phyloP scores from a whole-genome alignment of 2,113 vertebrate genomes.

The Myrmophylax atrothorax region DNA sequence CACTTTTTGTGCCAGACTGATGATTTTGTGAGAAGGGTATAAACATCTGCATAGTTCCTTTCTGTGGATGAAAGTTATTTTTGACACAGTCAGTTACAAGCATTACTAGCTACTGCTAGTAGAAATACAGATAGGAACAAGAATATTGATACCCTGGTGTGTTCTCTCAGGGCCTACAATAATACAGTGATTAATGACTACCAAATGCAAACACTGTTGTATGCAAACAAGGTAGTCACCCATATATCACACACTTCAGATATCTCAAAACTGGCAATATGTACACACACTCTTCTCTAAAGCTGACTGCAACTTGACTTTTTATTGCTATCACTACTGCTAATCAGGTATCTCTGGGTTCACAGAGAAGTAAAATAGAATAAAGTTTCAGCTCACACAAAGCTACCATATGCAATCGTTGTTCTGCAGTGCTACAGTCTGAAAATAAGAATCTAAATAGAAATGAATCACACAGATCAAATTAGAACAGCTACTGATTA shows the following conservation, averaged over 20 bases:
- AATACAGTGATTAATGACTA: neutral
- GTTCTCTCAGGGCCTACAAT: neutral
- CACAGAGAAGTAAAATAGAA: neutral
- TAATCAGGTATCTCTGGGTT: neutral
- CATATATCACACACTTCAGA: neutral
- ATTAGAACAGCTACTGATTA: neutral
- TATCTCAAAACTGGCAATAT: neutral
- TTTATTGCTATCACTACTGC: neutral
- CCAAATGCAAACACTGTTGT: neutral
- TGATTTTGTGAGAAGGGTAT: neutral
- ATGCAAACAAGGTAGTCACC: neutral
- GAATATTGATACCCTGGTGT: neutral
- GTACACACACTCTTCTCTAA: neutral
- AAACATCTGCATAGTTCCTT: neutral
- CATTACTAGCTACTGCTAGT: neutral
- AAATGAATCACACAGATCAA: neutral
- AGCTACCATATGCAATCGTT: neutral
- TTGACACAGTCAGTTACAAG: neutral
- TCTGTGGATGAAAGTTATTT: neutral
- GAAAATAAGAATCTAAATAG: neutral
- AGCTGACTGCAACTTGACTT: neutral
- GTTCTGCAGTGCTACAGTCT: neutral
- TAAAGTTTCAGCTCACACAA: neutral
- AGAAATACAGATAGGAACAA: neutral
- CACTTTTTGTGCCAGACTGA: neutral